These are phyloP conservation scores for Pelmatolapia mariae DNA, from an alignment of 2,113 vertebrate species.

Conservation along the genomic window DNA sequence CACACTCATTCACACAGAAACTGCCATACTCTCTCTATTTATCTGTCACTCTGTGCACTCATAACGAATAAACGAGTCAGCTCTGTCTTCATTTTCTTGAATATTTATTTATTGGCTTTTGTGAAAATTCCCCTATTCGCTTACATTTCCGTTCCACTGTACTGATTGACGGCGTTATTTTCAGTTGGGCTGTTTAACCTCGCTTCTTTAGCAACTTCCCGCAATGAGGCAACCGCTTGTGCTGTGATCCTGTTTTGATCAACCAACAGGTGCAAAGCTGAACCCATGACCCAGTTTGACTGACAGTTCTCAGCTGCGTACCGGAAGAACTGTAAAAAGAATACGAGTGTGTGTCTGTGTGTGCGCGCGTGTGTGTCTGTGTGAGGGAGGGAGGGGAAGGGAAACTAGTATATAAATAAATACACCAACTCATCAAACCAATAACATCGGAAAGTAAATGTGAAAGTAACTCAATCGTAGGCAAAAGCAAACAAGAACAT, in stretches of 20 bases:
- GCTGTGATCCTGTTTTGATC: neutral
- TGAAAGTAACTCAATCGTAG: neutral
- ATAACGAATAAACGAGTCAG: neutral
- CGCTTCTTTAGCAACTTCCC: neutral
- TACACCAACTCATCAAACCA: neutral
- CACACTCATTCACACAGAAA: neutral
- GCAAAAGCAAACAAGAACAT: neutral
- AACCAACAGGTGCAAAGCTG: neutral
- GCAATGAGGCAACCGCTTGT: neutral
- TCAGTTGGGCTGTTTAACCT: neutral
- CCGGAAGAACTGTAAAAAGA: neutral
- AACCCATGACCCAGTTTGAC: neutral
- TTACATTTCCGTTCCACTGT: neutral
- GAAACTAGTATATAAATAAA: neutral
- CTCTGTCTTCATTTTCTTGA: neutral
- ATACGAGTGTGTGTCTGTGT: neutral
- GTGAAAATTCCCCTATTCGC: neutral
- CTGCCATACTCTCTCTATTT: neutral
- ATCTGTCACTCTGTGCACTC: neutral
- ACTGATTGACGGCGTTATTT: neutral
- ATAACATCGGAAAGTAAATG: neutral
- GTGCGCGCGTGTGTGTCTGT: neutral
- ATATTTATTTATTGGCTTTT: neutral
- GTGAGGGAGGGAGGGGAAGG: neutral
- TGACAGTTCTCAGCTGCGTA: neutral